Evolutionary conservation across 1,140 invertebrate species (phyloP).

Genomic region (Aphidius ervi): DNA sequence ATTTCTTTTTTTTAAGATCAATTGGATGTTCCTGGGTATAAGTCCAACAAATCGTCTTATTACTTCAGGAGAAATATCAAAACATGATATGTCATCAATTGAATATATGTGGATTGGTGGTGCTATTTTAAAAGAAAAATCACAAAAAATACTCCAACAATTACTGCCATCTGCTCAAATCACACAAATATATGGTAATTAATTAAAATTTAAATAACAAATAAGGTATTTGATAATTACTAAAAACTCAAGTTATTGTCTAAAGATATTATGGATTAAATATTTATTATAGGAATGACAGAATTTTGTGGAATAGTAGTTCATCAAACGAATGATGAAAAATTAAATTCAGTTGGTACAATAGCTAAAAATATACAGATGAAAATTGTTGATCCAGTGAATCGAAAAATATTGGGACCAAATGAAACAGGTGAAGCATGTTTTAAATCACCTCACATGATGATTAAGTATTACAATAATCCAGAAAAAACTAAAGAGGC

Average conservation of each 20-base stretch:
- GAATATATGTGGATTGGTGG: constrained; percentile 28
- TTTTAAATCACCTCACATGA: constrained; percentile 38
- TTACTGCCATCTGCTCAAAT: constrained; percentile 21
- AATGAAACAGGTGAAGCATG: constrained; percentile 49
- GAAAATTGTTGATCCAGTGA: constrained; percentile 45
- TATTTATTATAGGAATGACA: constrained; percentile 33
- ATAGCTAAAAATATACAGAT: constrained; percentile 27
- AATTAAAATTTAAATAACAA: neutral
- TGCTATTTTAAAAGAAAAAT: constrained; percentile 23
- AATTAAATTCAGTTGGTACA: constrained; percentile 31
- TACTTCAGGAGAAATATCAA: constrained; percentile 24
- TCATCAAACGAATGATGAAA: constrained; percentile 11
- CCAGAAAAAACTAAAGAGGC: constrained; percentile 48
- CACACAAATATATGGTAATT: constrained; percentile 28
- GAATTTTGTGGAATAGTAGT: constrained; percentile 27
- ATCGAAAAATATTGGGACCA: constrained; percentile 36
- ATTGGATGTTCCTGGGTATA: constrained; percentile 28
- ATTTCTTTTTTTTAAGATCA: constrained; percentile 23
- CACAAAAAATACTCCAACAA: constrained; percentile 23
- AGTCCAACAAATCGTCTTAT: constrained; percentile 25
- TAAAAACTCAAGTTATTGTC: neutral
- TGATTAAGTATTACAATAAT: constrained; percentile 37
- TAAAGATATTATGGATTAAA: constrained; percentile 6
- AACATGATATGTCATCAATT: constrained; percentile 25
- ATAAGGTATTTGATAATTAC: neutral